Percentiles rank a stretch among this genome's conserved stretches.
phyloP scores from a whole-genome alignment of 1,140 invertebrate species.

The Hyles vespertilio region DNA sequence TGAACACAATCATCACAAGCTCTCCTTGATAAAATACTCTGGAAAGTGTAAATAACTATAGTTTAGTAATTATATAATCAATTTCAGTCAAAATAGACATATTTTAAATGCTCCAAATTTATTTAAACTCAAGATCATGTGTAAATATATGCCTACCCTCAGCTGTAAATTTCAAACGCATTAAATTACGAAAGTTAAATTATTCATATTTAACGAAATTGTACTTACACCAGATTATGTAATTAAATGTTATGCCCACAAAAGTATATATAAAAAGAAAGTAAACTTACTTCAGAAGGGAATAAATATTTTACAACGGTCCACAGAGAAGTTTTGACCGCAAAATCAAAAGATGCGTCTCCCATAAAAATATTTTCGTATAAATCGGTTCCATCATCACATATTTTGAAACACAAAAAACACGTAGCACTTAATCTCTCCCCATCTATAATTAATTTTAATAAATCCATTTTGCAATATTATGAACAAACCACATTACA shows the following conservation, averaged over 20 bases:
- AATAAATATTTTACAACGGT: slow-evolving; percentile 1
- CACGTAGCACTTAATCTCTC: neutral
- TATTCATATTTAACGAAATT: too few relatives aligned
- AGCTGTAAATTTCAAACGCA: too few relatives aligned
- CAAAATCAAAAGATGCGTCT: neutral
- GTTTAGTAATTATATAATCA: too few relatives aligned
- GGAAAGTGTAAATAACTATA: neutral
- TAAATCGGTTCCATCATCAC: neutral
- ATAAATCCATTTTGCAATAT: neutral
- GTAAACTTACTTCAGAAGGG: neutral
- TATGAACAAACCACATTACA: too few relatives aligned
- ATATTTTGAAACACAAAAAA: slow-evolving; percentile 5
- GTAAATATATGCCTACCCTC: too few relatives aligned
- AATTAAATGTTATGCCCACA: too few relatives aligned
- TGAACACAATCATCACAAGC: neutral
- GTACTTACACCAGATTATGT: too few relatives aligned
- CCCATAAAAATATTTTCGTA: neutral
- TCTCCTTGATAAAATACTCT: neutral
- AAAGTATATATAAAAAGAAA: too few relatives aligned
- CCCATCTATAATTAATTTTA: neutral
- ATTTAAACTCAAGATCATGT: too few relatives aligned
- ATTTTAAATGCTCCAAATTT: too few relatives aligned
- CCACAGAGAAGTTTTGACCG: slow-evolving; percentile 1
- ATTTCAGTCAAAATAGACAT: too few relatives aligned
- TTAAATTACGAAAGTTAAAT: too few relatives aligned